phyloP scores from a whole-genome alignment of 2,797 vertebrate species.

The Sebastes reedi region DNA sequence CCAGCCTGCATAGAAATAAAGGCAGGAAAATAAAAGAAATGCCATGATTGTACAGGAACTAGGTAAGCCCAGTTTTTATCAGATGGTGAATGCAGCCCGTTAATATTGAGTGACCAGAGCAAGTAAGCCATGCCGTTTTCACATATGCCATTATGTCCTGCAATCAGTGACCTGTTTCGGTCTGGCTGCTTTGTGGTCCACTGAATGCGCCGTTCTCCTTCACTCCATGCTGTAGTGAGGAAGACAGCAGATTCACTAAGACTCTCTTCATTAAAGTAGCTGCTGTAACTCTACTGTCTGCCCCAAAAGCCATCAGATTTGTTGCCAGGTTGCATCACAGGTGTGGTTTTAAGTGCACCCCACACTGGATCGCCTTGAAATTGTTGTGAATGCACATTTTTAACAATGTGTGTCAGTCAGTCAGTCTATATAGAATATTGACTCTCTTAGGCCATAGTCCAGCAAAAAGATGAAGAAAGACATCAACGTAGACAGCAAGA shows the following conservation, averaged over 20 bases:
- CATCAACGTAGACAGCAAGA: neutral
- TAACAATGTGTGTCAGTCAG: neutral
- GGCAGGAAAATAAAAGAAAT: neutral
- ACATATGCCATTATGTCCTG: neutral
- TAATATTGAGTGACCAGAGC: neutral
- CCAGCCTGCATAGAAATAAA: neutral
- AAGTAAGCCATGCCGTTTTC: neutral
- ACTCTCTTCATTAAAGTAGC: neutral
- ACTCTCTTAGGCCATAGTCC: neutral
- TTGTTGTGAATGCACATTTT: neutral
- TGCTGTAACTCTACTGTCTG: neutral
- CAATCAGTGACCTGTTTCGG: slow-evolving; percentile 14
- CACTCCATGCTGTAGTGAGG: neutral
- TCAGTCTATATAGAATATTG: neutral
- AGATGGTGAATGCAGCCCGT: neutral
- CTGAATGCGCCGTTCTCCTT: neutral
- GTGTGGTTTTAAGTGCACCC: neutral
- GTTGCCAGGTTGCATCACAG: neutral
- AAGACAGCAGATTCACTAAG: neutral
- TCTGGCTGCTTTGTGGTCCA: neutral
- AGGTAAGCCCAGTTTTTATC: neutral
- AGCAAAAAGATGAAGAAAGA: neutral
- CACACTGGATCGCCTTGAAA: neutral
- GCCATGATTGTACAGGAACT: no score
- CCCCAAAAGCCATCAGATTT: neutral